These are phyloP conservation scores for Nymphicus hollandicus DNA, from an alignment of 2,113 vertebrate genomes.

Conservation along the genomic window DNA sequence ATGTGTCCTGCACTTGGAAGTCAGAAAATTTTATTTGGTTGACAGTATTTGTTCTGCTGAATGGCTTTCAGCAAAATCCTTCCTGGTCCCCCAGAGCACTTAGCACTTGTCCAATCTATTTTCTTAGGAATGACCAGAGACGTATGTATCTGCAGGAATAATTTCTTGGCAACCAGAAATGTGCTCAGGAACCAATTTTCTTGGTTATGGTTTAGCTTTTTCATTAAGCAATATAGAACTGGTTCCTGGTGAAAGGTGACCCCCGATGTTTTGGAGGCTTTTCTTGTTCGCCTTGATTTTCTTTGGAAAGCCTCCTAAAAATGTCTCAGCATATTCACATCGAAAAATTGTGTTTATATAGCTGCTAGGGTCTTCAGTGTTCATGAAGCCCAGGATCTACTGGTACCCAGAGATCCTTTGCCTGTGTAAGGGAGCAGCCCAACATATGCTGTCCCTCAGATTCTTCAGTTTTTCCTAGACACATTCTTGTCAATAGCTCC, in stretches of 20 bases:
- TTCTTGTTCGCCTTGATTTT: not conserved
- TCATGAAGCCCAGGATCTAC: not conserved
- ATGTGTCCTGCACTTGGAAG: not conserved
- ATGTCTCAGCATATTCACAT: not conserved
- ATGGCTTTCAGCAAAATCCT: not conserved
- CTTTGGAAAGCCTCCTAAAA: not conserved
- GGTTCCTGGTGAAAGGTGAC: not conserved
- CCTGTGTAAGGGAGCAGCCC: not conserved
- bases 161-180: not conserved
- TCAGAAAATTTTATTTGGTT: not conserved
- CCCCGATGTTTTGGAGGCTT: not conserved
- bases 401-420: not conserved
- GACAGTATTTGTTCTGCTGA: not conserved
- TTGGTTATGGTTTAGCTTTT: not conserved
- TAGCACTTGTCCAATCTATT: not conserved
- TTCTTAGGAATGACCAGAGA: not conserved
- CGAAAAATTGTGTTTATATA: not conserved
- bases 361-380: not conserved
- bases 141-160: not conserved
- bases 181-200: not conserved
- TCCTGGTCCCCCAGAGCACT: not conserved
- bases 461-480: not conserved
- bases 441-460: not conserved
- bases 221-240: not conserved
- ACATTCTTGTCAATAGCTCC: not conserved